Evolutionary conservation across 2,888 invertebrate genomes (phyloP).

Genomic region (Machimus atricapillus): DNA sequence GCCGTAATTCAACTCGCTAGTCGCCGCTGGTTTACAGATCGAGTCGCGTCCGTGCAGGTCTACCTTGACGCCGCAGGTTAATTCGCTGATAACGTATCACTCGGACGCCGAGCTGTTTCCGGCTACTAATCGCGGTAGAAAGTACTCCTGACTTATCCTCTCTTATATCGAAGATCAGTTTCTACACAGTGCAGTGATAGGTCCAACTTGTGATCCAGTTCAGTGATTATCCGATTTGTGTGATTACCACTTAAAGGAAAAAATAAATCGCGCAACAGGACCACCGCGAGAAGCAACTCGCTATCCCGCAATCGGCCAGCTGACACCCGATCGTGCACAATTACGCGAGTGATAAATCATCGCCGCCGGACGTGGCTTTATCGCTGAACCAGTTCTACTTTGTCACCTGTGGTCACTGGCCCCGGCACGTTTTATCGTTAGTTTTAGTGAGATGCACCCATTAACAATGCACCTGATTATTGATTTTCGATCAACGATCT

Average conservation of each 20-base stretch:
- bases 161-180: background rate
- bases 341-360: background rate
- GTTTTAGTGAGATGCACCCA: background rate
- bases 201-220: background rate
- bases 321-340: background rate
- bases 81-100: conserved; percentile 13
- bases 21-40: background rate
- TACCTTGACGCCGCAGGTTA: background rate
- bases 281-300: background rate
- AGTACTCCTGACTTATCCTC: background rate
- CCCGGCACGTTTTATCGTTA: background rate
- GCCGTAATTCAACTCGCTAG: background rate
- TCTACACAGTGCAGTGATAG: background rate
- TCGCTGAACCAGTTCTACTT: background rate
- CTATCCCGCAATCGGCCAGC: background rate
- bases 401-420: background rate
- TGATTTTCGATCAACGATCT: background rate
- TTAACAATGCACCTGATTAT: background rate
- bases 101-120: background rate
- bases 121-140: background rate
- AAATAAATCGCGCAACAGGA: background rate
- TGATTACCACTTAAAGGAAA: background rate
- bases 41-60: background rate
- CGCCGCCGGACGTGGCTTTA: background rate
- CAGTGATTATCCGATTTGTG: background rate